Evolutionary conservation across 2,888 invertebrate genomes (phyloP).

Genomic region (Perizoma affinitatum): DNA sequence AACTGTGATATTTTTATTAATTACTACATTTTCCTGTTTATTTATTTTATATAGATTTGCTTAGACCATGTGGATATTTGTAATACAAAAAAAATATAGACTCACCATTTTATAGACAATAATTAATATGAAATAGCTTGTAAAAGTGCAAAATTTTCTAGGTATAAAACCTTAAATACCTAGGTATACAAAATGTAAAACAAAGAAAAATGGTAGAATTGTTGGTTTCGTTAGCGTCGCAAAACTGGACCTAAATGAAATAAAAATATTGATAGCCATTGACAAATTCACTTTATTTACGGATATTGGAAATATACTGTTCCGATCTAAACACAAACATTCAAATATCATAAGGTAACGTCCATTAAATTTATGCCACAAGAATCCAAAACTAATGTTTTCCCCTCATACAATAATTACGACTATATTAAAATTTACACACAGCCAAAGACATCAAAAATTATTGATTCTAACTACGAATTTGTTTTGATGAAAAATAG

Average conservation of each 20-base stretch:
- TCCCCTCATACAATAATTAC: constrained; percentile 59
- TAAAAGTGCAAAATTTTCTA: too few species aligned
- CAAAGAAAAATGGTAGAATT: constrained; percentile 78
- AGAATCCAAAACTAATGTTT: constrained; percentile 64
- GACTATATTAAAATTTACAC: constrained; percentile 77
- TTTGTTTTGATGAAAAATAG: constrained; percentile 62
- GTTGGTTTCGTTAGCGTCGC: constrained; percentile 68
- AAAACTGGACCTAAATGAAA: constrained; percentile 65
- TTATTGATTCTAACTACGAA: constrained; percentile 76
- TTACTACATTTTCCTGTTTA: constrained; percentile 5
- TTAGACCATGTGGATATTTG: constrained; percentile 52
- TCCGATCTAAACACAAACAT: constrained; percentile 79
- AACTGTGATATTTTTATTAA: background rate
- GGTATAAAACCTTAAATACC: constrained; percentile 6
- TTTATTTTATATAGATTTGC: background rate
- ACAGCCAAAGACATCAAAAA: constrained; percentile 83
- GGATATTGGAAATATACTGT: constrained; percentile 73
- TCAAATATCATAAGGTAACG: constrained; percentile 57
- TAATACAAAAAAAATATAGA: constrained; percentile 13
- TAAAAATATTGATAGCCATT: constrained; percentile 59
- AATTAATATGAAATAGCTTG: background rate
- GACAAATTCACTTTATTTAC: constrained; percentile 79
- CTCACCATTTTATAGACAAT: constrained; percentile 20
- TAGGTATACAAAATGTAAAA: constrained; percentile 28
- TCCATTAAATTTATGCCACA: constrained; percentile 64